Base-by-base conservation (phyloP, 1,140 invertebrate species). In the Pogonomyrmex californicus region DNA sequence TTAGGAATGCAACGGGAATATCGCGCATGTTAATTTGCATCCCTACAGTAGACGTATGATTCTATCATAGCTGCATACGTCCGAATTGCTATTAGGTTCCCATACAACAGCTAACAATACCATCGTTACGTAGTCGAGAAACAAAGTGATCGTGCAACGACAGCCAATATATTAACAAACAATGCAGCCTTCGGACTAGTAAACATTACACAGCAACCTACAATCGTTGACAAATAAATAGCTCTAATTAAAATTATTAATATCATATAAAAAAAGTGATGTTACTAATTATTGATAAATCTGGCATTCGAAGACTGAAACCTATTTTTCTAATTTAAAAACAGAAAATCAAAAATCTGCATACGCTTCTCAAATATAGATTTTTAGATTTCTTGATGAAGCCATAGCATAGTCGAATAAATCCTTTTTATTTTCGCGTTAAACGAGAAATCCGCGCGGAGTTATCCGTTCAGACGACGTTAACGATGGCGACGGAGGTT, bases 131-230 rank as follows among this genome's bases (percentile, higher is more conserved):
- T 41, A 83, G 68, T 47, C 30, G 38, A 47, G 68, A 60, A 54
- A 83, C 68, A 83, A 73, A 83, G 47, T 75, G 51, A 83, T 62
- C n/a, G 12, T 10, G 0, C 44, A 83, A 6, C 30, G 66, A 83
- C 75, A 73, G 5, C 30, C 51, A 73, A 82, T 73, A 82, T 47
- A 82, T 82, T 82, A 82, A 82, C 66, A 73, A 82, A 73, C 30
- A 73, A 82, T 82, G 54, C 9, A 33, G 54, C 5, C 36, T 81
- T 36, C 51, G 30, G 38, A 70, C 3, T 56, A 68, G 30, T 9
- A 30, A 58, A 36, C 14, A 56, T 5, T 56, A 30, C 9, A 82
- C 23, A 70, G 14, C 9, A 9, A 68, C 23, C 3, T 1, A 36
- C 1, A 1, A 76, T 44, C 30, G 5, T 30, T 47, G 23, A 44